Percentiles rank a stretch among this genome's conserved stretches.
Conservation (phyloP, 2,888 invertebrate species). For the Agonopterix alstromeriana region DNA sequence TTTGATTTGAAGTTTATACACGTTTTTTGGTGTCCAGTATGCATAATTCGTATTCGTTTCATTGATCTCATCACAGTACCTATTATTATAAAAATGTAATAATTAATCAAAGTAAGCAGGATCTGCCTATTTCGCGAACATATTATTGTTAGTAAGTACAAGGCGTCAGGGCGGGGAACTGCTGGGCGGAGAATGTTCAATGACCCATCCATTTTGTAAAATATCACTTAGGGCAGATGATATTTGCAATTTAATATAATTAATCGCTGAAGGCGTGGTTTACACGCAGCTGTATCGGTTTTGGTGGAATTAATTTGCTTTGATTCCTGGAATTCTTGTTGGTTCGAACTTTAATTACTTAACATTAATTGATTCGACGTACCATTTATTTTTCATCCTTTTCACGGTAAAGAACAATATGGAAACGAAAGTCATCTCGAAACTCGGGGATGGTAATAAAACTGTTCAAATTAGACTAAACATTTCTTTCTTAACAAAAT, state of each 20-base stretch:
- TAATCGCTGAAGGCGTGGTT: slow-evolving; percentile 37
- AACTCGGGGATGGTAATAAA: no score
- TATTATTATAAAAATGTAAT: not conserved
- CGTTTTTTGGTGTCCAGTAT: no score
- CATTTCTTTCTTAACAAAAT: no score
- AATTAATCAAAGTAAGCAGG: slow-evolving; percentile 6
- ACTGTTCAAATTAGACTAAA: no score
- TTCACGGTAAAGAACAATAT: no score
- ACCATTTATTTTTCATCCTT: no score
- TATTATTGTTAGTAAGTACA: slow-evolving; percentile 5
- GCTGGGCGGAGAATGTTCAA: slow-evolving; percentile 34
- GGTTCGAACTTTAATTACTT: not conserved
- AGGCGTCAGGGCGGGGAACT: slow-evolving; percentile 36
- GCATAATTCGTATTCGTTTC: no score
- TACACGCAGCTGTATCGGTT: slow-evolving; percentile 32
- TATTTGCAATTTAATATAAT: slow-evolving; percentile 34
- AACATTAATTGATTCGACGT: no score
- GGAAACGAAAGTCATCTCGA: no score
- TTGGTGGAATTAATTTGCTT: slow-evolving; percentile 12
- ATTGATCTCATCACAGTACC: no score
- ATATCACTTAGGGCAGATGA: slow-evolving; percentile 26
- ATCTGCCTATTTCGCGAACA: slow-evolving; percentile 21
- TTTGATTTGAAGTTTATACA: no score
- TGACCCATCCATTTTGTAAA: slow-evolving; percentile 24
- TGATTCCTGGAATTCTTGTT: not conserved